A percentile compares a stretch with the other conserved stretches of the same genome.
Conservation (phyloP, 2,797 vertebrate genomes). For the Leptoclinus maculatus region DNA sequence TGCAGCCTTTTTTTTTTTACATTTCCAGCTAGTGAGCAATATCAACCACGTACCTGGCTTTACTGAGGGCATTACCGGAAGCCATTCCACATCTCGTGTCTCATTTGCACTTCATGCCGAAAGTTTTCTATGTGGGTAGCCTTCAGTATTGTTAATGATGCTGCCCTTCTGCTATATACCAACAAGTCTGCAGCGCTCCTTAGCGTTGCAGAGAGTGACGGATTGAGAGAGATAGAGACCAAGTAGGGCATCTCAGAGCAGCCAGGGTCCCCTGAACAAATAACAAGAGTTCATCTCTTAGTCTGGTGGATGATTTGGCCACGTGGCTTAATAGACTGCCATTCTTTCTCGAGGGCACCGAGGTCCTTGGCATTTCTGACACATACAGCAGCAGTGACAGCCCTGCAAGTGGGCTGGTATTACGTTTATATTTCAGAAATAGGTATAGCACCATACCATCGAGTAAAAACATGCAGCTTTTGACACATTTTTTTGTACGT, state of each 20-base stretch:
- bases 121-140: slow-evolving; percentile 54
- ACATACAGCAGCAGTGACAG: slow-evolving; percentile 21
- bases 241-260: slow-evolving; percentile 58
- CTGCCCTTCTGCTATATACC: slow-evolving; percentile 52
- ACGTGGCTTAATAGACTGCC: slow-evolving; percentile 16
- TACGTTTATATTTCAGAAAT: slow-evolving; percentile 10
- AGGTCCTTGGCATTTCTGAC: slow-evolving; percentile 58
- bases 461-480: slow-evolving; percentile 6
- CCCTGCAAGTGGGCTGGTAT: slow-evolving; percentile 18
- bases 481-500: slow-evolving; percentile 1
- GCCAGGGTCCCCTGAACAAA: slow-evolving; percentile 55
- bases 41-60: slow-evolving; percentile 52
- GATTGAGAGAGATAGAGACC: slow-evolving; percentile 35
- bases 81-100: slow-evolving; percentile 32
- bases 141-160: slow-evolving; percentile 65
- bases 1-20: slow-evolving; percentile 46
- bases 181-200: slow-evolving; percentile 35
- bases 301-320: slow-evolving; percentile 51
- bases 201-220: slow-evolving; percentile 28
- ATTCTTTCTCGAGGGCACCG: slow-evolving; percentile 42
- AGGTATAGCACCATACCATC: neutral
- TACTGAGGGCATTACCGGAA: slow-evolving; percentile 44
- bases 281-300: slow-evolving; percentile 46
- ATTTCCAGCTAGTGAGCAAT: slow-evolving; percentile 55
- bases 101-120: slow-evolving; percentile 64